Percentiles rank a stretch among this genome's conserved stretches.
These are phyloP conservation scores for Aphaenogaster ashmeadi DNA, from an alignment of 1,140 invertebrate species.

Conservation along the genomic window DNA sequence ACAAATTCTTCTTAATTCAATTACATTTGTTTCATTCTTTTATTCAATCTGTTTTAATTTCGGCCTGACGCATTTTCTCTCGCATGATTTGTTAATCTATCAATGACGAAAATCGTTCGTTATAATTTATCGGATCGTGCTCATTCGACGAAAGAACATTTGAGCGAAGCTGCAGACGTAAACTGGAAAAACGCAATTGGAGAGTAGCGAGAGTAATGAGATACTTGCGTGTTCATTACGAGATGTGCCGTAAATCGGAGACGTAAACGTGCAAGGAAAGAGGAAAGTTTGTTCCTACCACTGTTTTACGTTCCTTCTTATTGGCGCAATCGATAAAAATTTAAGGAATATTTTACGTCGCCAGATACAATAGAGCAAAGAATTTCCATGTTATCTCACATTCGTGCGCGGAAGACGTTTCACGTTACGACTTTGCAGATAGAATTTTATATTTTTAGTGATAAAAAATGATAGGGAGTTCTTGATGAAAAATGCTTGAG, in stretches of 20 bases:
- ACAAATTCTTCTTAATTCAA: not conserved
- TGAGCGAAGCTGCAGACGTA: not conserved
- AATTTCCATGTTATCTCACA: constrained; percentile 26
- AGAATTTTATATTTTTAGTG: constrained; percentile 37
- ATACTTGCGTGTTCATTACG: constrained; percentile 22
- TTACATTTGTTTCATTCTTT: not conserved
- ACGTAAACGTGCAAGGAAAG: not conserved
- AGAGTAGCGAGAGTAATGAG: not conserved
- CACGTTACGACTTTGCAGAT: constrained; percentile 15
- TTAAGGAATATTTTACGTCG: constrained; percentile 18
- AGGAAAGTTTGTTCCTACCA: not conserved
- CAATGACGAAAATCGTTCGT: not conserved
- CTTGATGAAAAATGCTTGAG: constrained; percentile 8
- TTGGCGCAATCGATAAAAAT: constrained; percentile 28
- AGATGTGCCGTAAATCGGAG: constrained; percentile 14
- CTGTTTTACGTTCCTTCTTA: constrained; percentile 22
- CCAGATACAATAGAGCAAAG: not conserved
- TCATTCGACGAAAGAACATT: not conserved
- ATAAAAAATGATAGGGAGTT: constrained; percentile 20
- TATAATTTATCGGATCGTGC: not conserved
- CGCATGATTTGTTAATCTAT: not conserved
- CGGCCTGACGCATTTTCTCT: not conserved
- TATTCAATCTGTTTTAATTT: not conserved
- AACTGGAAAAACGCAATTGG: not conserved
- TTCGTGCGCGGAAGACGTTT: not conserved